Evolutionary conservation across 1,140 invertebrate genomes (phyloP), one percentile per base, ranked within the genome.

Genomic region (Panagrolaimus sp.): DNA sequence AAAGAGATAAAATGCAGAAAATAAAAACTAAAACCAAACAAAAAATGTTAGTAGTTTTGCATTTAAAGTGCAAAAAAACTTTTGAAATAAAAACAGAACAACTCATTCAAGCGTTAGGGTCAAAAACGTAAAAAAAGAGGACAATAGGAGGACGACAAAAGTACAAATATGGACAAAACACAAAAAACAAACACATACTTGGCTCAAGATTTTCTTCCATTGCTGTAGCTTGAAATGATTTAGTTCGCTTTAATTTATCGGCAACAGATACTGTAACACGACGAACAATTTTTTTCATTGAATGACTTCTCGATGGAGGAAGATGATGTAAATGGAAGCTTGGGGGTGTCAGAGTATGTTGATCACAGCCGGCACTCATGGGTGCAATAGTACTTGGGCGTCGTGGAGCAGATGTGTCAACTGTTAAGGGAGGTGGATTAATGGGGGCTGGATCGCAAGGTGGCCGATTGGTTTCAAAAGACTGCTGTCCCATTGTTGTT

Each of bases 221-320:
- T 1, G 51, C 20, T 27, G 51, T 57, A 38, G 31, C 31, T 57
- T 57, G 51, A 27, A 57, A 57, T 11, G 51, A 57, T 57, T 57
- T 57, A 5, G 51, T 27, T 5, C 51, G 51, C n/a, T 57, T 57
- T 11, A 57, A 16, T 25, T 27, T 20, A 5, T 27, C 51, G 2
- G 31, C 31, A 38, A 38, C 31, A 7, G 31, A 38, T 38, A 38
- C 31, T 2, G 51, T 57, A 20, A 57, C 27, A 20, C 51, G 51
- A 57, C 51, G 51, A 11, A 57, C 51, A 27, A 57, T 57, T 16
- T 57, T 57, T 20, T 57, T 57, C 1, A 57, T 27, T 20, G 20
- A 25, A n/a, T 57, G 51, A 13, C 51, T 57, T 4, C 51, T 14
- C 9, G 51, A 57, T 57, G 51, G 51, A 11, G 27, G 31, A 38